phyloP scores from a whole-genome alignment of 2,797 vertebrate species.

The Geotrypetes seraphini region DNA sequence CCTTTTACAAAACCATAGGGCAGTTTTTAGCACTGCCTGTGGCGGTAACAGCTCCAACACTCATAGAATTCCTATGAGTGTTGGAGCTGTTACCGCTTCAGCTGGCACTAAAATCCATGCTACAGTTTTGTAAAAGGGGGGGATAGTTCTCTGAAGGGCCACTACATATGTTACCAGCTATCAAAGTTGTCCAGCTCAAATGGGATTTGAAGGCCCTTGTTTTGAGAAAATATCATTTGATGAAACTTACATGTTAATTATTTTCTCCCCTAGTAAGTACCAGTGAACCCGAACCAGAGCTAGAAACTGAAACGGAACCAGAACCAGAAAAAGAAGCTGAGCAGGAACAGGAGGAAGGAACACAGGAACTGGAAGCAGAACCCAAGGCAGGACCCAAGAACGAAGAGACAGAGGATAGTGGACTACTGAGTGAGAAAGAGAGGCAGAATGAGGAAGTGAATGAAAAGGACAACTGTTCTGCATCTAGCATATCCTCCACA shows the following conservation, averaged over 20 bases:
- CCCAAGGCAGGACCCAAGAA: conserved; percentile 47
- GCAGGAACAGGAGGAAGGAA: conserved; percentile 35
- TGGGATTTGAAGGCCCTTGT: background rate
- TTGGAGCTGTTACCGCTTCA: too few relatives aligned
- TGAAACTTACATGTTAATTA: conserved; percentile 37
- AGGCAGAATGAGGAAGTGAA: conserved; percentile 94
- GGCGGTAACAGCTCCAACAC: too few relatives aligned
- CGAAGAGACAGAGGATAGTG: conserved; percentile 69
- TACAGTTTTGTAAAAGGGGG: too few relatives aligned
- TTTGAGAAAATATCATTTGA: conserved; percentile 3
- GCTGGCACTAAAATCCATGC: too few relatives aligned
- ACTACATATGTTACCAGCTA: too few relatives aligned
- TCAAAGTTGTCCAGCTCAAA: too few relatives aligned
- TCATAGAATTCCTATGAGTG: too few relatives aligned
- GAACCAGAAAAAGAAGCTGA: conserved; percentile 33
- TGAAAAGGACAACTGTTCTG: conserved; percentile 94
- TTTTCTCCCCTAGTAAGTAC: conserved; percentile 54
- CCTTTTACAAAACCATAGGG: too few relatives aligned
- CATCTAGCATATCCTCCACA: conserved; percentile 93
- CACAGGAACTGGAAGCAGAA: conserved; percentile 36
- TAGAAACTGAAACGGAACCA: conserved; percentile 31
- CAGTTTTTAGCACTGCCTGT: too few relatives aligned
- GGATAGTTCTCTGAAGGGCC: too few relatives aligned
- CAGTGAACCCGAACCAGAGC: conserved; percentile 46
- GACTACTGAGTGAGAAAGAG: conserved; percentile 88